Base-by-base conservation (phyloP, 2,888 invertebrate genomes). In the Achlya flavicornis region DNA sequence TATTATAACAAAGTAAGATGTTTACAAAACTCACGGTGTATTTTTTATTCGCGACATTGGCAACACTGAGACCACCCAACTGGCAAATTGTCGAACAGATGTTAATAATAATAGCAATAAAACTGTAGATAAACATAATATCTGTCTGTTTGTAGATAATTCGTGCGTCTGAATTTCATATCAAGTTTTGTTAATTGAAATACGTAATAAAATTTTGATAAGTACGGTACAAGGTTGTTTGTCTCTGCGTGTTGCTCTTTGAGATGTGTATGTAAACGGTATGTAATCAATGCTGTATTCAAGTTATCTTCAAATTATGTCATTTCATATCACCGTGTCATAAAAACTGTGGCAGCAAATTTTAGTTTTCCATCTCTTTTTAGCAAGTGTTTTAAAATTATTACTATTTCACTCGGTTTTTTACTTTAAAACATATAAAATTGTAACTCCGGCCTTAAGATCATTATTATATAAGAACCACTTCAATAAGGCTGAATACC, bases 1-100 rank as follows among this genome's bases (percentile, higher is more conserved):
- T 67, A 67, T 68, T 69, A 71, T 71, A 75, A 85, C 84, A 84
- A 81, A 79, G 80, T 74, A 69, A 75, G 74, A 74, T 85, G 83
- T 90, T 89, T 88, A 83, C 78, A 78, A 88, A 89, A 86, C 84
- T 79, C 58, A 64, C 67, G 64, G 65, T 61, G 67, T 75, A 75
- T 81, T 73, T 77, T 72, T 58, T 59, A 80, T 81, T 78, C 74
- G 76, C 77, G 76, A 80, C 14, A 75, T 66, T 72, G 78, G 67
- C 74, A 77, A 77, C 72, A 66, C 67, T 14, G 61, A 71, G 85
- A 83, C 85, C 85, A 85, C 85, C 85, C 85, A 85, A 70, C 71
- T 66, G 61, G 83, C 65, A 75, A 26, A 58, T 74, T 77, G 79
- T 75, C 62, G 53, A 77, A 74, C 79, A 81, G 69, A 66, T 69